Evolutionary conservation across 2,113 vertebrate species (phyloP), one percentile per base, ranked within the genome.

Genomic region (Eudorcas thomsonii): DNA sequence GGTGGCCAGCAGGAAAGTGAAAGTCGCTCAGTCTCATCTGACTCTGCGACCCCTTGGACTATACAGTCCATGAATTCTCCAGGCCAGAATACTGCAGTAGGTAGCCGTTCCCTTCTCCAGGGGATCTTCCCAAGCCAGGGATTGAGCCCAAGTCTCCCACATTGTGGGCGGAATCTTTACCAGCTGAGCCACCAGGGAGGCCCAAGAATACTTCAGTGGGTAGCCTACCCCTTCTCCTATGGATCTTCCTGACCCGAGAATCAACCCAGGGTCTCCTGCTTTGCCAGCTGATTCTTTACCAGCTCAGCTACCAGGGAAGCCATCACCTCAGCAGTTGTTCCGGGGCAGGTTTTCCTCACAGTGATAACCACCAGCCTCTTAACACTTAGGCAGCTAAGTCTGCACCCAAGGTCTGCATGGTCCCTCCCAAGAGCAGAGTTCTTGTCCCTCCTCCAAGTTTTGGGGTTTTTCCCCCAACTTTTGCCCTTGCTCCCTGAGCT

Each of bases 381-480:
- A 23, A 2, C 2, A 64, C 50, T 2, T 50, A 50, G 48, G 48
- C 48, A 50, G 48, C 48, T 50, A 50, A 50, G 48, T 50, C 48
- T 50, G 11, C 48, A 50, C 48, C 48, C 48, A 13, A 50, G 48
- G 48, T 50, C 48, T 50, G 48, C 54, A 0, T 13, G 43, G 16
- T 57, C 26, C n/a, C 23, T 54, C 7, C 50, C 64, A 14, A 7
- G 77, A 15, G 59, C 14, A 15, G 39, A 59, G 36, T 52, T 88
- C 62, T 25, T 4, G 5, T n/a, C 7, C 94, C 23, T 39, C 36
- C 26, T 26, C 82, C 45, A 36, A 17, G 30, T 19, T 16, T 64
- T n/a, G 28, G 43, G 14, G 7, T 4, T 33, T 25, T 14, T 0
- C 0, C 2, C 7, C 8, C 52, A 7, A 26, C 52, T 50, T 54